Base-by-base conservation (phyloP, 2,113 vertebrate species). In the Cepphus grylle region DNA sequence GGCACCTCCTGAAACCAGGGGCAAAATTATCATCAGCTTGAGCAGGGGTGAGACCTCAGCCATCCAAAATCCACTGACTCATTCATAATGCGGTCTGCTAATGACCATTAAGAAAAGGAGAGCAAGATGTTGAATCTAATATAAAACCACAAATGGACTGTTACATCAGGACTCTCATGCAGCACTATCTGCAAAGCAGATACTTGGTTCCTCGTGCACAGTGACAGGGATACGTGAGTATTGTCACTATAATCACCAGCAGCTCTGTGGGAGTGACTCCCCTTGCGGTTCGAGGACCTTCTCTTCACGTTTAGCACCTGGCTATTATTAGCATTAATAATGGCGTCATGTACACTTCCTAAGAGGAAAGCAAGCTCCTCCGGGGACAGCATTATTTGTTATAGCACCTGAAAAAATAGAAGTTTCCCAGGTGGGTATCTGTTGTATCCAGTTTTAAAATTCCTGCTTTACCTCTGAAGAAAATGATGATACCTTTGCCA, bases 401-500 rank as follows among this genome's bases (percentile, higher is more conserved):
- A 73, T 25, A 52, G 26, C 36, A 59, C 55, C 92, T 97, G 96
- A 97, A 95, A 97, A 66, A 97, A 93, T 7, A 21, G 52, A 96
- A 86, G 72, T 96, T 96, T 97, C 95, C 89, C 45, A 9, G 76
- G 83, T 17, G 12, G 91, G 34, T 80, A 94, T 65, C 81, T 77
- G 76, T 32, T 74, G 81, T 86, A 87, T 71, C 81, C 90, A 58
- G 59, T 94, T 97, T 97, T 97, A 84, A 97, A 97, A 97, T 92
- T 94, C 88, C 91, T 95, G 89, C 95, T 96, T 96, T 43, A 79
- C 90, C 91, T 93, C 69, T 9, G 49, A 97, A 97, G 86, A 95
- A 98, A 98, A 97, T 76, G 92, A 98, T 96, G 94, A 94, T 93
- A 91, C 43, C 85, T 86, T 89, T 77, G 50, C 91, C 94, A 95